A percentile compares a stretch with the other conserved stretches of the same genome.
These are phyloP conservation scores for Diadromus collaris DNA, from an alignment of 2,888 invertebrate genomes.

Conservation along the genomic window DNA sequence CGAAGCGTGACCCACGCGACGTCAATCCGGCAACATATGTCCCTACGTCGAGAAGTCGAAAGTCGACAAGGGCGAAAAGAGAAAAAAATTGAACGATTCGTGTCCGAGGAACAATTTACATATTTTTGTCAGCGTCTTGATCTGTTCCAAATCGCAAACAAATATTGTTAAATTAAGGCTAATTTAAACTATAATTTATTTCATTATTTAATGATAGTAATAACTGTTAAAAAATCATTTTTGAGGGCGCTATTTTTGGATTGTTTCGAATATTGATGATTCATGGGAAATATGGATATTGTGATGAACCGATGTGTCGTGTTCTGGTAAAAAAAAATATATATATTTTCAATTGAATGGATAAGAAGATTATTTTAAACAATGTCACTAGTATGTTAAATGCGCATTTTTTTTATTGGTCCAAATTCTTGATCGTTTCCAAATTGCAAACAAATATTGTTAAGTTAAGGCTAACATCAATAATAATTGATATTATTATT, in stretches of 20 bases:
- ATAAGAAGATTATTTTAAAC: too few species aligned
- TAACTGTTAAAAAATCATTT: too few species aligned
- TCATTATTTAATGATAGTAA: too few species aligned
- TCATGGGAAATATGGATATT: too few species aligned
- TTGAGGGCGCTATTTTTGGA: too few species aligned
- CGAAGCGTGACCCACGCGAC: conserved; percentile 56
- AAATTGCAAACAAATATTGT: background rate
- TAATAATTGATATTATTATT: too few species aligned
- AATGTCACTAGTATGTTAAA: too few species aligned
- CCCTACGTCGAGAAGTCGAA: conserved; percentile 61
- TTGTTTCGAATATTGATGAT: too few species aligned
- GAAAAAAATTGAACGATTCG: conserved; percentile 37
- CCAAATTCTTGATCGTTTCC: background rate
- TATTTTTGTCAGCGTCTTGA: background rate
- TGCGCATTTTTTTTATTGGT: too few species aligned
- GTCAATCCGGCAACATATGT: conserved; percentile 61
- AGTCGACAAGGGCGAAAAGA: conserved; percentile 46
- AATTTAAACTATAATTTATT: background rate
- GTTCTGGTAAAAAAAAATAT: too few species aligned
- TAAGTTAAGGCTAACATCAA: background rate
- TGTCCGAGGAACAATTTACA: background rate
- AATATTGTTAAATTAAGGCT: background rate
- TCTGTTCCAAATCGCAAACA: background rate
- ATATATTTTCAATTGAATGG: too few species aligned
- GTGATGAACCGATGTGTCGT: too few species aligned